Evolutionary conservation across 2,888 invertebrate species (phyloP).

Genomic region (Apotomis turbidana): DNA sequence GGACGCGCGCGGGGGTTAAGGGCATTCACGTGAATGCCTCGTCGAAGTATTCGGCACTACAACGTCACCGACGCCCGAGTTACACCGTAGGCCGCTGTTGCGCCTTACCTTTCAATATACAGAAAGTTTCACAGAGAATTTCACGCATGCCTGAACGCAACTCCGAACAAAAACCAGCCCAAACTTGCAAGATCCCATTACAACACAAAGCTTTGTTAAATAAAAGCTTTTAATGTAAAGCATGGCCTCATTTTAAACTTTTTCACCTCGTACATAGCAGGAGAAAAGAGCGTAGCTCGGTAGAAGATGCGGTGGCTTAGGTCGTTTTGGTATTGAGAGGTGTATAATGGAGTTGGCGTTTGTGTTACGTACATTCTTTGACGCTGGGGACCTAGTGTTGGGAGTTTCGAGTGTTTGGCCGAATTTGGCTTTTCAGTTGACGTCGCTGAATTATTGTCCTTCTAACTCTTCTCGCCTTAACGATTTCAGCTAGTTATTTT

Average conservation of each 20-base stretch:
- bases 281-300: background rate
- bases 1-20: too few species aligned
- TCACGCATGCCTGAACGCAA: background rate
- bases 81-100: too few species aligned
- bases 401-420: background rate
- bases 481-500: too few species aligned
- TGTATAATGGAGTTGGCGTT: slow-evolving; percentile 4
- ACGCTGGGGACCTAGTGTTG: background rate
- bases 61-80: too few species aligned
- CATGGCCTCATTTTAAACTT: slow-evolving; percentile 8
- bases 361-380: slow-evolving; percentile 1
- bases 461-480: too few species aligned
- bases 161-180: background rate
- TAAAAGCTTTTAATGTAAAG: slow-evolving; percentile 11
- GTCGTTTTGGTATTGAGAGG: background rate
- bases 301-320: background rate
- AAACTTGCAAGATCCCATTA: slow-evolving; percentile 4
- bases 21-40: too few species aligned
- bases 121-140: background rate
- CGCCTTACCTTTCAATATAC: too few species aligned
- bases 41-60: too few species aligned
- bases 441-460: too few species aligned
- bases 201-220: slow-evolving; percentile 11
- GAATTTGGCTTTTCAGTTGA: background rate
- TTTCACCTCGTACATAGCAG: background rate